Evolutionary conservation across 2,888 invertebrate species (phyloP), one percentile per base, ranked within the genome.

Genomic region (Diarsia dahlii): DNA sequence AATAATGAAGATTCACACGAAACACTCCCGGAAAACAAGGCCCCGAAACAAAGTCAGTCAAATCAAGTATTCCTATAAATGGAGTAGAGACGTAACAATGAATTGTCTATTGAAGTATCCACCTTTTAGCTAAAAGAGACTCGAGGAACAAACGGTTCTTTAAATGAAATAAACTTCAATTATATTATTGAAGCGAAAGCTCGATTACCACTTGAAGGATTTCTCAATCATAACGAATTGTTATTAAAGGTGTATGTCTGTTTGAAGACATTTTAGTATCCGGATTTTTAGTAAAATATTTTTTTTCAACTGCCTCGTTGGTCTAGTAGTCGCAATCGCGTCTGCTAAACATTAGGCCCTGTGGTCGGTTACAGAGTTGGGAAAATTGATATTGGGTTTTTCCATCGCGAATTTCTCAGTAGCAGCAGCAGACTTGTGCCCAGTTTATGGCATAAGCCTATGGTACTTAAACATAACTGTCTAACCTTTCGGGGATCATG

Each of bases 171-270:
- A 15, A 52, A 66, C 50, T 60, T 34, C 58, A 78, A 67, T 68
- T 78, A 67, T 13, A 23, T 58, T 46, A 15, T 46, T 74, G 13
- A 45, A 71, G 50, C 45, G n/a, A 63, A 39, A 23, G n/a, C 56
- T 71, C 48, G n/a, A 80, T 79, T 71, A 63, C 39, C 46, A 71
- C 62, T 71, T 54, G 13, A 79, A 18, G 13, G 39, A 63, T 28
- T 79, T 76, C 18, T 48, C 48, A 48, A 48, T 63, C 15, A 28
- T 28, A 28, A 48, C 2, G 3, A 70, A 76, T 65, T 50, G n/a
- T 56, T 62, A 8, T 12, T 52, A 28, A 45, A 34, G 23, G 52
- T 67, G 45, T 78, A n/a, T n/a, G n/a, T n/a, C n/a, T n/a, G n/a
- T 78, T 18, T 78, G 13, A 50, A 76, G 63, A 23, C 18, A 45